phyloP scores from a whole-genome alignment of 2,113 vertebrate species.

The Sclerurus mexicanus region DNA sequence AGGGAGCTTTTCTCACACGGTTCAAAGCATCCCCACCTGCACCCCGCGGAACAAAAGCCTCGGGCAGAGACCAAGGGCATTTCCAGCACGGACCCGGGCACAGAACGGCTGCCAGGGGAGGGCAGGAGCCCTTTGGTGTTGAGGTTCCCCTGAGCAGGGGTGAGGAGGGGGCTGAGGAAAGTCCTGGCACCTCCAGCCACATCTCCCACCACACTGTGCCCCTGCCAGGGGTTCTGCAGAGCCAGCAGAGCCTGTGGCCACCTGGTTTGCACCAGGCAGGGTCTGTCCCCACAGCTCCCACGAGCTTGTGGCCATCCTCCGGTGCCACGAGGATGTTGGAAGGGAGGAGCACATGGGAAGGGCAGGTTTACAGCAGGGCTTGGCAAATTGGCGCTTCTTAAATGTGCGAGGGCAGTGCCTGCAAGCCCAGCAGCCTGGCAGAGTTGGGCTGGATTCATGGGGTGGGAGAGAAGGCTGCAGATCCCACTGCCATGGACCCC shows the following conservation, averaged over 20 bases:
- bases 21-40: conserved; percentile 32
- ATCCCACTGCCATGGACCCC: accelerated
- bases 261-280: not conserved
- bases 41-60: not conserved
- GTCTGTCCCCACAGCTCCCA: accelerated
- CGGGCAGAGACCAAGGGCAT: not conserved
- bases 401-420: accelerated
- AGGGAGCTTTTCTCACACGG: not conserved
- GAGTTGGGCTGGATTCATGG: not conserved
- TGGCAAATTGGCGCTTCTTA: not conserved
- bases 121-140: not conserved
- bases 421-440: not conserved
- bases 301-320: accelerated
- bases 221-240: not conserved
- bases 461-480: not conserved
- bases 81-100: not conserved
- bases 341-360: not conserved
- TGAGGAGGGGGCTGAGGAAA: not conserved
- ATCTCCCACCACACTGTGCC: accelerated
- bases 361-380: not conserved
- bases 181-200: accelerated
- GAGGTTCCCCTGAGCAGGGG: not conserved
- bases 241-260: not conserved
- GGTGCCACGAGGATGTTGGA: accelerated
- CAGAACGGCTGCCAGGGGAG: not conserved